Conservation (phyloP, 1,140 invertebrate genomes). For the Littorina saxatilis region DNA sequence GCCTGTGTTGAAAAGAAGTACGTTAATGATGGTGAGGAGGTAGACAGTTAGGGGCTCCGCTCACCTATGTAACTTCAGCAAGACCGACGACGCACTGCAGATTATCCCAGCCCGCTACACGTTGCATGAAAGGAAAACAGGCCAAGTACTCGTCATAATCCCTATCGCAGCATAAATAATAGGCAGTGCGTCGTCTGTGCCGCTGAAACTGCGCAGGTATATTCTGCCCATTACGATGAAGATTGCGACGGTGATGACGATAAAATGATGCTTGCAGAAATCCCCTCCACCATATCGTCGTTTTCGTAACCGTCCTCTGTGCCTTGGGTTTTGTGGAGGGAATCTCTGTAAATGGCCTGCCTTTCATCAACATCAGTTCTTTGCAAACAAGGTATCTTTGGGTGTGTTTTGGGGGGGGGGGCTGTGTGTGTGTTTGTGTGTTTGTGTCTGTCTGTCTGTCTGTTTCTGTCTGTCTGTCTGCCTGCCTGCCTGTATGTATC, state of each 20-base stretch:
- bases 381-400: slow-evolving; percentile 51
- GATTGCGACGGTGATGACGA: neutral
- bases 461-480: neutral
- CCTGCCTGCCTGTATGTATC: slow-evolving; percentile 16
- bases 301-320: slow-evolving; percentile 48
- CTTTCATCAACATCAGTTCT: slow-evolving; percentile 80
- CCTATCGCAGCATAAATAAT: too few relatives aligned
- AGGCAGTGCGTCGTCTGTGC: too few relatives aligned
- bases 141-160: too few relatives aligned
- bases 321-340: slow-evolving; percentile 76
- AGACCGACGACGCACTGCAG: too few relatives aligned
- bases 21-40: too few relatives aligned
- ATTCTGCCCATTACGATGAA: too few relatives aligned
- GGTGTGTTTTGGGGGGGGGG: neutral
- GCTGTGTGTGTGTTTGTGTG: neutral
- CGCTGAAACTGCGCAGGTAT: too few relatives aligned
- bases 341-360: slow-evolving; percentile 90
- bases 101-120: too few relatives aligned
- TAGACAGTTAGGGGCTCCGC: too few relatives aligned
- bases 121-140: too few relatives aligned
- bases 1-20: too few relatives aligned
- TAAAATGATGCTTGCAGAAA: neutral
- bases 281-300: slow-evolving; percentile 41
- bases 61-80: too few relatives aligned
- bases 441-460: slow-evolving; percentile 4